A percentile compares a stretch with the other conserved stretches of the same genome.
Evolutionary conservation across 2,888 invertebrate species (phyloP).

Genomic region (Mythimna pallens): DNA sequence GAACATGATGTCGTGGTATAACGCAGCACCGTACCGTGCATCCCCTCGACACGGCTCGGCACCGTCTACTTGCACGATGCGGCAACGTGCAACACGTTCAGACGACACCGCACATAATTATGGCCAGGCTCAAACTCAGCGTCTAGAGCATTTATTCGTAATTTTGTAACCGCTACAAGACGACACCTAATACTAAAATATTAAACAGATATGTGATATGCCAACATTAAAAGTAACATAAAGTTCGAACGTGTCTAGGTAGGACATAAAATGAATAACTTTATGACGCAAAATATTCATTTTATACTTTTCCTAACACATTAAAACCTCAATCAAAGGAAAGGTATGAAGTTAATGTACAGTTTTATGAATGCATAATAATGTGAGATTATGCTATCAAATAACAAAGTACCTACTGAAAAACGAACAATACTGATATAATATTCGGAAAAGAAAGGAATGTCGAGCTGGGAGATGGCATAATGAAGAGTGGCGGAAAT

Average conservation of each 20-base stretch:
- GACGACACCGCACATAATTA: too few relatives aligned
- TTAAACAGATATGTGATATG: not conserved
- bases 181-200: not conserved
- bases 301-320: conserved; percentile 18
- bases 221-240: not conserved
- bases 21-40: too few relatives aligned
- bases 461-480: conserved; percentile 20
- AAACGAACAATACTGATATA: conserved; percentile 23
- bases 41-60: too few relatives aligned
- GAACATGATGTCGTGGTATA: too few relatives aligned
- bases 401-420: conserved; percentile 6
- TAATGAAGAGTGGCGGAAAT: conserved; percentile 64
- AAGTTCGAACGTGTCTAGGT: not conserved
- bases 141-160: not conserved
- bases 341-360: conserved; percentile 14
- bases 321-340: conserved; percentile 18
- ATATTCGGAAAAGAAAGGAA: conserved; percentile 44
- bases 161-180: not conserved
- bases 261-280: conserved; percentile 6
- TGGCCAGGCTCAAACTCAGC: too few relatives aligned
- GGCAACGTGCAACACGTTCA: not conserved
- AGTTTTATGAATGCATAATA: conserved; percentile 32
- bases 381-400: conserved; percentile 21
- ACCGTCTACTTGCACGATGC: not conserved
- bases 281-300: conserved; percentile 22